These are phyloP conservation scores for Macrostomum lignano DNA, from an alignment of 1,140 invertebrate genomes.

Conservation along the genomic window DNA sequence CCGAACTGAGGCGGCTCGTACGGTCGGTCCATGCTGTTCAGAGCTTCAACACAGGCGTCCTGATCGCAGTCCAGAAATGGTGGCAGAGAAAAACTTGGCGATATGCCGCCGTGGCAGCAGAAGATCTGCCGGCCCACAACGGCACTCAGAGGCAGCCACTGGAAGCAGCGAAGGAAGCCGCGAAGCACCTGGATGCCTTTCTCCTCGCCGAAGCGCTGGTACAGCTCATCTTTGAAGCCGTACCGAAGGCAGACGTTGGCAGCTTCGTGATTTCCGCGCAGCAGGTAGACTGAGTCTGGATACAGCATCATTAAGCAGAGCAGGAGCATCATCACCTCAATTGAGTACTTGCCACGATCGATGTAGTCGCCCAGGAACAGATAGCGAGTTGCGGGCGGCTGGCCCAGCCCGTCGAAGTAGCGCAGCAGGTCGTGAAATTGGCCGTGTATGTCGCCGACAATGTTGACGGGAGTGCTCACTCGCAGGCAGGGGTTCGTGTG, in stretches of 20 bases:
- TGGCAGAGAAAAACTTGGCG: too few relatives aligned
- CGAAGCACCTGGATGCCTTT: too few relatives aligned
- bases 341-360: slow-evolving; percentile 34
- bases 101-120: slow-evolving; percentile 11
- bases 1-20: slow-evolving; percentile 67
- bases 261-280: slow-evolving; percentile 39
- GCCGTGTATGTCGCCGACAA: slow-evolving; percentile 28
- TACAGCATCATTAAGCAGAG: slow-evolving; percentile 30
- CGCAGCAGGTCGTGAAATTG: slow-evolving; percentile 29
- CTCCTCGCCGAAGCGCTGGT: too few relatives aligned
- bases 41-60: too few relatives aligned
- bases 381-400: slow-evolving; percentile 55
- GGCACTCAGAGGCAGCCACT: slow-evolving; percentile 10
- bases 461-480: too few relatives aligned
- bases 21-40: slow-evolving; percentile 8
- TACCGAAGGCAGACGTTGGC: slow-evolving; percentile 36
- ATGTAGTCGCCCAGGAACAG: slow-evolving; percentile 30
- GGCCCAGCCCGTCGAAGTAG: slow-evolving; percentile 23
- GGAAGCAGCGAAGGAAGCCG: too few relatives aligned
- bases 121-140: slow-evolving; percentile 9
- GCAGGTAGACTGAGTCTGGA: slow-evolving; percentile 38
- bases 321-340: slow-evolving; percentile 29
- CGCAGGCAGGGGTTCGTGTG: too few relatives aligned
- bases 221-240: slow-evolving; percentile 28
- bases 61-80: too few relatives aligned